Evolutionary conservation across 2,113 vertebrate genomes (phyloP).

Genomic region (Ascaphus truei): DNA sequence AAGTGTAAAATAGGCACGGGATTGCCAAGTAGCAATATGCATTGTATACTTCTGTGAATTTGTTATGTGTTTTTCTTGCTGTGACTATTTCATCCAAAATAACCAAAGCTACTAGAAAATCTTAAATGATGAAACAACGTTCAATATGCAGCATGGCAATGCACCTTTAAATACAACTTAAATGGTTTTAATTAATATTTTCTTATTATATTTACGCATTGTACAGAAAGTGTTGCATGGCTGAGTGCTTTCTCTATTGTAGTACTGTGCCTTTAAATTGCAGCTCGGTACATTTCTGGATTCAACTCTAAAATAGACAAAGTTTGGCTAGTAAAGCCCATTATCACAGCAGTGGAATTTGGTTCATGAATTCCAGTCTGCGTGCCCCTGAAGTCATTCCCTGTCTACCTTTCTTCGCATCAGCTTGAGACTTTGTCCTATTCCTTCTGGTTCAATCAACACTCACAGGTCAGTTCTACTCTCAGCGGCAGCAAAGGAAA

Average conservation of each 20-base stretch:
- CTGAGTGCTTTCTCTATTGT: background rate
- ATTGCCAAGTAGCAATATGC: too few relatives aligned
- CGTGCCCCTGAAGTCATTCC: conserved; percentile 2
- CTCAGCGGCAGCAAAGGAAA: conserved; percentile 1
- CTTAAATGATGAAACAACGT: too few relatives aligned
- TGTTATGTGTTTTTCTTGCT: too few relatives aligned
- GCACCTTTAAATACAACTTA: too few relatives aligned
- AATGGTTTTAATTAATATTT: too few relatives aligned
- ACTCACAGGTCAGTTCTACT: conserved; percentile 19
- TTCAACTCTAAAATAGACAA: background rate
- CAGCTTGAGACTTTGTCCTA: conserved; percentile 10
- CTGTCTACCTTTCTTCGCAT: background rate
- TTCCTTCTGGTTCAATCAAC: conserved; percentile 31
- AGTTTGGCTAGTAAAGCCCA: background rate
- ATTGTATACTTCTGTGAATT: too few relatives aligned
- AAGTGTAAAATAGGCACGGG: too few relatives aligned
- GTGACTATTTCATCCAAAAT: too few relatives aligned
- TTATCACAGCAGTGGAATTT: background rate
- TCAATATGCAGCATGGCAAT: too few relatives aligned
- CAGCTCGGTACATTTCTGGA: background rate
- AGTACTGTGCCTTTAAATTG: background rate
- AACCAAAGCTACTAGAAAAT: too few relatives aligned
- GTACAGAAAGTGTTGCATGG: background rate
- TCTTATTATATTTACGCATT: too few relatives aligned
- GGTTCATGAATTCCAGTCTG: background rate